Base-by-base conservation (phyloP, 2,888 invertebrate species). In the Deilephila elpenor region DNA sequence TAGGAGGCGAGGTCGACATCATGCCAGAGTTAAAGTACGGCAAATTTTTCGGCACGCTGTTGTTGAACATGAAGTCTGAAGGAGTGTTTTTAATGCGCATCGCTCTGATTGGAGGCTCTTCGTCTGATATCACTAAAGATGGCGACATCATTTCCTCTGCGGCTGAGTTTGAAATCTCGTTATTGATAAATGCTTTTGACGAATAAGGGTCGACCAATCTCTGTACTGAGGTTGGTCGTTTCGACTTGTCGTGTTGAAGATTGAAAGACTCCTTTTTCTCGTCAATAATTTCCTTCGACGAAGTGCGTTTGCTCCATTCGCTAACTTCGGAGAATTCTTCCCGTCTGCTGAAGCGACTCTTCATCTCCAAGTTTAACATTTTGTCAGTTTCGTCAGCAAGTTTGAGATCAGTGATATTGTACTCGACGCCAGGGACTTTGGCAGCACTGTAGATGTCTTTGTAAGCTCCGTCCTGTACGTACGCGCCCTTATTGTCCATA, bases 351-450 rank as follows among this genome's bases (percentile, higher is more conserved):
- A 88, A 91, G 19, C 92, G 88, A 76, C 78, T 89, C 77, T 90
- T 94, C 79, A 93, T 93, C 84, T 94, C 94, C 79, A 85, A 80
- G 76, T 94, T 94, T 59, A 94, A 79, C 88, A 94, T 89, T 82
- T 91, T 93, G 72, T 94, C 94, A 4, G 93, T 94, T 91, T 94
- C 94, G 78, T 94, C 94, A 37, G 93, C 94, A 61, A 90, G 85
- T 91, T 93, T 95, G 89, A 94, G 93, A 91, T 95, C 95, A 84
- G 93, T 90, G 73, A 93, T 92, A 70, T 89, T 91, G 78, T 93
- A 94, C 85, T 95, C 95, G n/a, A 91, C 86, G 71, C 92, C 92
- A 51, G 93, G 82, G 1, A 93, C 91, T 88, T 94, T 94, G 60
- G 91, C 92, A 74, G 93, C 92, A 76, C 92, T 93, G 80, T 93